Conservation (phyloP, 2,888 invertebrate species). For the Luperina testacea region DNA sequence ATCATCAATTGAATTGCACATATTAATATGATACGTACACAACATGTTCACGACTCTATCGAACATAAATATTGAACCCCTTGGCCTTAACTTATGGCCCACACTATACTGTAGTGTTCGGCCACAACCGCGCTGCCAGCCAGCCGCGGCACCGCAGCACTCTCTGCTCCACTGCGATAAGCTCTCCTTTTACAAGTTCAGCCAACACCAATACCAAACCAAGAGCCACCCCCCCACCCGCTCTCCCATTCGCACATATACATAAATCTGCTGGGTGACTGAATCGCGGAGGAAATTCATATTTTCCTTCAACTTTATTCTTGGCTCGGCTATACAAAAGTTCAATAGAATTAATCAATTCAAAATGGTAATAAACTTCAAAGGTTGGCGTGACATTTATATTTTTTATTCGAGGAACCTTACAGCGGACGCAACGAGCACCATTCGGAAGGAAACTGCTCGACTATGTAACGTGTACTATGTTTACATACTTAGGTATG, state of each 20-base stretch:
- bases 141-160: not conserved
- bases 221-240: not conserved
- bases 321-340: slow-evolving; percentile 50
- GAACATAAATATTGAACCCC: not conserved
- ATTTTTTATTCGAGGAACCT: slow-evolving; percentile 44
- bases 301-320: slow-evolving; percentile 57
- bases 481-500: too few relatives aligned
- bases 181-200: slow-evolving; percentile 19
- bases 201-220: slow-evolving; percentile 40
- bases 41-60: not conserved
- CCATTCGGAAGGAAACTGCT: not conserved
- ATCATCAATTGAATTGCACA: slow-evolving; percentile 1
- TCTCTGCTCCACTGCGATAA: slow-evolving; percentile 20
- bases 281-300: slow-evolving; percentile 55
- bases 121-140: not conserved
- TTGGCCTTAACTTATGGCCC: not conserved
- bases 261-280: slow-evolving; percentile 53
- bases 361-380: slow-evolving; percentile 54
- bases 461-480: not conserved
- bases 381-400: slow-evolving; percentile 34
- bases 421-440: slow-evolving; percentile 21
- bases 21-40: not conserved
- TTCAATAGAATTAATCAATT: slow-evolving; percentile 61
- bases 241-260: slow-evolving; percentile 41
- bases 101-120: not conserved